Percentiles rank a stretch among this genome's conserved stretches.
These are phyloP conservation scores for Myotis lucifugus DNA, from an alignment of 2,113 vertebrate species.

Conservation along the genomic window DNA sequence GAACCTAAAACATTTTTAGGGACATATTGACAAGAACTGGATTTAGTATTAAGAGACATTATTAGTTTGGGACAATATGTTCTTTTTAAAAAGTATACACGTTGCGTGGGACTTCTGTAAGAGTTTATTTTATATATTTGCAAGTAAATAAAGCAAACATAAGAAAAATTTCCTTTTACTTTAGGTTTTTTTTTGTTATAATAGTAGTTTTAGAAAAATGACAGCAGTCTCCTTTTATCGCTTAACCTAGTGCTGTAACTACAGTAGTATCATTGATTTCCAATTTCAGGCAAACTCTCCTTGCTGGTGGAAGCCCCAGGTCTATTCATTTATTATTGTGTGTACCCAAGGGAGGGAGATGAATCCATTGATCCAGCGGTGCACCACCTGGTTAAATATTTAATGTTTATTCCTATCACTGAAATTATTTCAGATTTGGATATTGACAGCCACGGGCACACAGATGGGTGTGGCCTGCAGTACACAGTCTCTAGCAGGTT, in stretches of 20 bases:
- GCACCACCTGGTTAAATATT: conserved; percentile 73
- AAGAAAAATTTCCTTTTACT: not conserved
- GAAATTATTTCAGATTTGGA: conserved; percentile 69
- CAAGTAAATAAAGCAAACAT: conserved; percentile 60
- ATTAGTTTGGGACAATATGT: conserved; percentile 59
- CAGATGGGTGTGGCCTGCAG: not conserved
- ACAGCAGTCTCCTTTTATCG: conserved; percentile 1
- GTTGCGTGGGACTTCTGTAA: conserved; percentile 14
- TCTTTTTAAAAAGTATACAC: conserved; percentile 57
- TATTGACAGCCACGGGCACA: conserved; percentile 48
- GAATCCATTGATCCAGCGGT: conserved; percentile 53
- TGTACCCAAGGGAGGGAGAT: conserved; percentile 27
- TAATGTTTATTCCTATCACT: conserved; percentile 68
- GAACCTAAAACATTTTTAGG: conserved; percentile 69
- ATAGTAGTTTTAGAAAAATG: not conserved
- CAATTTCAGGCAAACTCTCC: conserved; percentile 51
- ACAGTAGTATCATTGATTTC: conserved; percentile 64
- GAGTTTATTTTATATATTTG: conserved; percentile 51
- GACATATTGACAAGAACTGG: conserved; percentile 60
- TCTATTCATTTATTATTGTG: conserved; percentile 70
- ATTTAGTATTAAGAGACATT: conserved; percentile 63
- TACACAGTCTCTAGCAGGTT: not conserved
- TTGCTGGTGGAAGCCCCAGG: conserved; percentile 50
- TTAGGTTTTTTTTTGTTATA: not conserved
- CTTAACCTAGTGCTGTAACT: conserved; percentile 56